Evolutionary conservation across 2,888 invertebrate genomes (phyloP), one percentile per base, ranked within the genome.

Genomic region (Taphrorychus bicolor): DNA sequence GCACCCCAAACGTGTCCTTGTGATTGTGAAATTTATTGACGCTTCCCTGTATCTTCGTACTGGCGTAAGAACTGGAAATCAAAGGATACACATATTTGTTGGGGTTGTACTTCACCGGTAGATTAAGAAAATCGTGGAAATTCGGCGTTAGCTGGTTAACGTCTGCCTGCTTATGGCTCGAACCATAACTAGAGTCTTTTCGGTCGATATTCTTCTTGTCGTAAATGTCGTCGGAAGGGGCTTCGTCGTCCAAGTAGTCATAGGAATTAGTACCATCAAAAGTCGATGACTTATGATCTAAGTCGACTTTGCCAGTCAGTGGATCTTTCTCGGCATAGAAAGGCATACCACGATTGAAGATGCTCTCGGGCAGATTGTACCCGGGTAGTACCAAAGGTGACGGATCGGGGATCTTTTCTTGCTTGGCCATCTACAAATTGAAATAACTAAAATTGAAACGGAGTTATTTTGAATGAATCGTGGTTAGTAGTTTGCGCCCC

Each of bases 31-130:
- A 84, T 70, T 84, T 86, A 72, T 86, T 85, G 57, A 85, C 85
- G 76, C 85, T 86, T 52, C 90, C 90, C 76, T 90, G 90, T 21
- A 90, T 87, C 77, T 90, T 91, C 0, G 89, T 85, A 74, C 89
- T 90, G 0, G 90, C 90, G 76, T 91, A 91, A 1, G 89, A 89
- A 74, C 86, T 89, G 0, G 90, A 90, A 59, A 91, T 90, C 58
- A 91, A 76, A 0, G 90, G 90, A 77, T 88, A 88, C 0, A 88
- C 88, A 71, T 89, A 89, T 76, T 89, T 89, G 23, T 88, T 87
- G 0, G 88, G 87, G 9, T 88, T 88, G 73, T 90, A 90, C 72
- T 88, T 88, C 0, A 88, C 87, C 0, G 90, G 89, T 18, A 90
- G 79, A 78, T 90, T 89, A 0, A 90, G 81, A 73, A 88, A 90